Percentiles rank a stretch among this genome's conserved stretches.
Evolutionary conservation across 2,113 vertebrate species (phyloP).

Genomic region (Pollachius pollachius): DNA sequence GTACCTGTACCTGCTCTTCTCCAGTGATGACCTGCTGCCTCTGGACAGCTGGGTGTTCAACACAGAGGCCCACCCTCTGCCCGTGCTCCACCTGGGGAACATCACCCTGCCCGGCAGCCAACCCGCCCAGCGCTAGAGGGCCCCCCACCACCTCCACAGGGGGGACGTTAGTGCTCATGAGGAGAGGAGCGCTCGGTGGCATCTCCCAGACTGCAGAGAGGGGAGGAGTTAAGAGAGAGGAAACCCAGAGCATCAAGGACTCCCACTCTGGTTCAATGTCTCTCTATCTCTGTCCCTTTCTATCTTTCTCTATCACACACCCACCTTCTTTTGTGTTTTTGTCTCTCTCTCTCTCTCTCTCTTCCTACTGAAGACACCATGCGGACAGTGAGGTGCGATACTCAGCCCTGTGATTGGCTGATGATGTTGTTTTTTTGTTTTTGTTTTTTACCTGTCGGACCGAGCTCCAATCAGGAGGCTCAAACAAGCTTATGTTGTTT

Average conservation of each 20-base stretch:
- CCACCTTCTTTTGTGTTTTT: slow-evolving; percentile 11
- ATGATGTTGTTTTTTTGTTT: background rate
- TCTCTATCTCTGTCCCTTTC: slow-evolving; percentile 19
- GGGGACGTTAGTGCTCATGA: slow-evolving; percentile 2
- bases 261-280: slow-evolving; percentile 14
- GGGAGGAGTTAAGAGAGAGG: slow-evolving; percentile 5
- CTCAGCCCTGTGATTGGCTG: slow-evolving; percentile 38
- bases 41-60: slow-evolving; percentile 98
- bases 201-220: slow-evolving; percentile 2
- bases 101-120: slow-evolving; percentile 91
- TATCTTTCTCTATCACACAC: slow-evolving; percentile 13
- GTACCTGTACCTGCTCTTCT: slow-evolving; percentile 97
- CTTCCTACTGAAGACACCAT: slow-evolving; percentile 17
- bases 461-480: slow-evolving; percentile 31
- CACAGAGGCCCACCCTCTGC: slow-evolving; percentile 95
- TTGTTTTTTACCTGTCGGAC: slow-evolving; percentile 29
- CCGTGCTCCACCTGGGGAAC: slow-evolving; percentile 92
- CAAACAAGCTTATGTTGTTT: slow-evolving; percentile 8
- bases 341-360: slow-evolving; percentile 7
- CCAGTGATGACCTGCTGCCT: slow-evolving; percentile 92
- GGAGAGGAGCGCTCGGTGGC: background rate
- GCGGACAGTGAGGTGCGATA: slow-evolving; percentile 38
- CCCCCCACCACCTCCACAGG: slow-evolving; percentile 1
- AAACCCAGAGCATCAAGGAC: background rate
- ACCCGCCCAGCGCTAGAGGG: slow-evolving; percentile 79